Evolutionary conservation across 1,140 invertebrate genomes (phyloP).

Genomic region (Anagrus nilaparvatae): DNA sequence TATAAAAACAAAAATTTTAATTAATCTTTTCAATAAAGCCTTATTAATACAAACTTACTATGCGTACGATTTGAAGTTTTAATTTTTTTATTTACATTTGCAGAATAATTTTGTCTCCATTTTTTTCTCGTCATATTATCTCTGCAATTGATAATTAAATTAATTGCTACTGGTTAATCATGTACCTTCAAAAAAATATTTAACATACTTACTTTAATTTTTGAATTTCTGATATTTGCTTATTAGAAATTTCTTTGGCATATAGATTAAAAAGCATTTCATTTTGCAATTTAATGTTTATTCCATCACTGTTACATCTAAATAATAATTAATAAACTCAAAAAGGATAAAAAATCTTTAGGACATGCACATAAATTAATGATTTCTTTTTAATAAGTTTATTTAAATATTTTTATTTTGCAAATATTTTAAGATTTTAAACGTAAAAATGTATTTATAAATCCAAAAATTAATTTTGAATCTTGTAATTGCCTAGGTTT

Average conservation of each 20-base stretch:
- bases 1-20: background rate
- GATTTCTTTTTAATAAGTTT: background rate
- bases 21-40: background rate
- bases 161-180: background rate
- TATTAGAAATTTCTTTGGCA: constrained; percentile 20
- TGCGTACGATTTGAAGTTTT: constrained; percentile 6
- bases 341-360: constrained; percentile 6
- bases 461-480: constrained; percentile 24
- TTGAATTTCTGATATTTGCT: constrained; percentile 24
- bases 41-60: background rate
- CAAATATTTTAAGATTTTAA: constrained; percentile 7
- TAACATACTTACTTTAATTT: constrained; percentile 23
- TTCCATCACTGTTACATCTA: constrained; percentile 24
- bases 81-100: constrained; percentile 24
- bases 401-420: background rate
- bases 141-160: constrained; percentile 16
- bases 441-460: constrained; percentile 29
- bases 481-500: constrained; percentile 25
- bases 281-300: constrained; percentile 16
- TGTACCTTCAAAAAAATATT: constrained; percentile 3
- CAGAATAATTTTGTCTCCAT: constrained; percentile 27
- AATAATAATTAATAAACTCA: constrained; percentile 11
- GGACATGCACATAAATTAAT: constrained; percentile 2
- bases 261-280: constrained; percentile 21
- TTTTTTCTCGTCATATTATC: constrained; percentile 21